Conservation (phyloP, 1,140 invertebrate species). For the Pinna nobilis region DNA sequence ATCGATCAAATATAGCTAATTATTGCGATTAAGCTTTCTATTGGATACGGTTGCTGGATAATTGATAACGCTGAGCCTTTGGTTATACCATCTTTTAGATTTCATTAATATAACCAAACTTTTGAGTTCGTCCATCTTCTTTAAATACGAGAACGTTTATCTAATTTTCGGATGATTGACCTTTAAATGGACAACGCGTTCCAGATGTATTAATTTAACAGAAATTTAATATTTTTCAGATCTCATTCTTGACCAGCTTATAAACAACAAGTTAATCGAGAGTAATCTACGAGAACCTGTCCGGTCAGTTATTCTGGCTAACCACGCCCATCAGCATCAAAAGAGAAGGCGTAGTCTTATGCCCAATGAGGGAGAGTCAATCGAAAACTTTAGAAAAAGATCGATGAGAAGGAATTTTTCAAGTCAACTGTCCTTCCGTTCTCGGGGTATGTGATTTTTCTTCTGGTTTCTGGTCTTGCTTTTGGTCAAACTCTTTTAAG, state of each 20-base stretch:
- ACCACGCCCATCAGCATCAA: conserved; percentile 63
- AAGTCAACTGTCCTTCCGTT: conserved; percentile 18
- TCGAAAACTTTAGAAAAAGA: conserved; percentile 41
- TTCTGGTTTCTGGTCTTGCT: not conserved
- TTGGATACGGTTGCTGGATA: too few relatives aligned
- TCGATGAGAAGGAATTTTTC: conserved; percentile 64
- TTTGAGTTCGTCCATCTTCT: too few relatives aligned
- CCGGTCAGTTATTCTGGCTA: conserved; percentile 48
- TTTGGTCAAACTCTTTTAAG: not conserved
- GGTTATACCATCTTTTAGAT: too few relatives aligned
- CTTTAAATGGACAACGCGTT: too few relatives aligned
- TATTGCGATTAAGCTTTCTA: too few relatives aligned
- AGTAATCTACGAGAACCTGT: conserved; percentile 55
- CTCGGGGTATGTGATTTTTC: not conserved
- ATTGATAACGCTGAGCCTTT: too few relatives aligned
- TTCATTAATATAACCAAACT: too few relatives aligned
- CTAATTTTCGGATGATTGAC: too few relatives aligned
- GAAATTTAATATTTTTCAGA: conserved; percentile 49
- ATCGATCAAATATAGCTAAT: too few relatives aligned
- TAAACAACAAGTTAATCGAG: conserved; percentile 62
- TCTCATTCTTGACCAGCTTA: conserved; percentile 61
- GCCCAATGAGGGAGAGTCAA: conserved; percentile 37
- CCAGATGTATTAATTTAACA: not conserved
- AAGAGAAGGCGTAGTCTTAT: conserved; percentile 55
- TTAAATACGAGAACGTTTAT: too few relatives aligned